Conservation (phyloP, 2,888 invertebrate species). For the Sphaerophoria rueppellii region DNA sequence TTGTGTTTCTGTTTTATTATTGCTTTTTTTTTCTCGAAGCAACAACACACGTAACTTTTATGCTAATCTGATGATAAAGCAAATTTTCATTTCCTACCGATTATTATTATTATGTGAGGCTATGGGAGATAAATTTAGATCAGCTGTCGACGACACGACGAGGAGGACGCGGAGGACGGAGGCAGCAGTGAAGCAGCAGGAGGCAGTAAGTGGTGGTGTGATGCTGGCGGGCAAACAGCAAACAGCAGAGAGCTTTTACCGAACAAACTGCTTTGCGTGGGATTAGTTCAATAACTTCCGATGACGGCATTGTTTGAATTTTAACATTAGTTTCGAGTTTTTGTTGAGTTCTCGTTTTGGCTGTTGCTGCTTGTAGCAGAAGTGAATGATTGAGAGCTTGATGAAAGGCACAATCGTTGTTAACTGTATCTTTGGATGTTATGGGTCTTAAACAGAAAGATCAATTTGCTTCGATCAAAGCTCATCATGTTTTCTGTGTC, state of each 20-base stretch:
- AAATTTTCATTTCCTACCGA: slow-evolving; percentile 60
- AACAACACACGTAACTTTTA: slow-evolving; percentile 39
- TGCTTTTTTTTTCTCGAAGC: neutral
- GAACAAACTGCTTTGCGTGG: slow-evolving; percentile 44
- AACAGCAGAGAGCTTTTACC: slow-evolving; percentile 28
- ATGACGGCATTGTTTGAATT: slow-evolving; percentile 57
- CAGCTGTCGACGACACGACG: slow-evolving; percentile 23
- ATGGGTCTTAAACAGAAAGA: neutral
- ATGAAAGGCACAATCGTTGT: neutral
- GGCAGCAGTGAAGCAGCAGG: slow-evolving; percentile 1
- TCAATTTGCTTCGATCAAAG: neutral
- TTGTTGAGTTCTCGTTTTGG: neutral
- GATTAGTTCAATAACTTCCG: slow-evolving; percentile 70
- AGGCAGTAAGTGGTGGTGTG: slow-evolving; percentile 8
- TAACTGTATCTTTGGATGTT: neutral
- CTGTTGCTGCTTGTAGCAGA: neutral
- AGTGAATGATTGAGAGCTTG: neutral
- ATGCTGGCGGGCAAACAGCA: neutral
- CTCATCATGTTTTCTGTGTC: neutral
- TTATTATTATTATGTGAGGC: neutral
- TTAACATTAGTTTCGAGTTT: slow-evolving; percentile 4
- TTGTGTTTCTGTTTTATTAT: neutral
- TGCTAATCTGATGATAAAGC: slow-evolving; percentile 60
- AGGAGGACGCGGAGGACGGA: neutral
- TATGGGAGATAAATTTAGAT: slow-evolving; percentile 56